phyloP scores from a whole-genome alignment of 2,888 invertebrate species.

The Agrilus biguttatus region DNA sequence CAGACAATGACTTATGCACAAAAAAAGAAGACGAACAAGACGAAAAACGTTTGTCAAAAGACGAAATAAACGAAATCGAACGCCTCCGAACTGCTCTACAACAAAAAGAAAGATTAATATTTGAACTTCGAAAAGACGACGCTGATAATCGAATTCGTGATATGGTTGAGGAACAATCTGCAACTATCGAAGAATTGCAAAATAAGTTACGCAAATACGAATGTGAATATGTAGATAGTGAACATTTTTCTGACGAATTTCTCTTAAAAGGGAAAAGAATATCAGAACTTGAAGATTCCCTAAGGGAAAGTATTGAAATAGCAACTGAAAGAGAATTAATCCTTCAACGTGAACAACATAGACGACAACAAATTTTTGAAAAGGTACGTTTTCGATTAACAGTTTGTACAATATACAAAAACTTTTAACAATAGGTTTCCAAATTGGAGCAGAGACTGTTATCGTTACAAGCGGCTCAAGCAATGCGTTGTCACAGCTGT shows the following conservation, averaged over 20 bases:
- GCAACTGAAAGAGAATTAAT: slow-evolving; percentile 54
- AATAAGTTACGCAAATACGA: too few relatives aligned
- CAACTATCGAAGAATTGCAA: too few relatives aligned
- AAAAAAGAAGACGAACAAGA: too few relatives aligned
- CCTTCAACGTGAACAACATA: slow-evolving; percentile 48
- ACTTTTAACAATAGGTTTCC: slow-evolving; percentile 37
- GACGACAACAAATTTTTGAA: slow-evolving; percentile 46
- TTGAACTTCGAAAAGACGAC: too few relatives aligned
- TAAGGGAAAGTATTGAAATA: slow-evolving; percentile 64
- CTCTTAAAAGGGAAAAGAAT: slow-evolving; percentile 36
- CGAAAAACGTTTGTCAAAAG: too few relatives aligned
- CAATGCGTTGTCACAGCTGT: slow-evolving; percentile 53
- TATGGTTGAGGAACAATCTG: too few relatives aligned
- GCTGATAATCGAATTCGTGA: too few relatives aligned
- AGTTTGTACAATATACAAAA: not conserved
- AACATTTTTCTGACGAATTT: not conserved
- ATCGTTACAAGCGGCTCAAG: slow-evolving; percentile 55
- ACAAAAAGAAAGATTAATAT: too few relatives aligned
- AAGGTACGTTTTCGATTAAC: slow-evolving; percentile 34
- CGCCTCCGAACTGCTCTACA: too few relatives aligned
- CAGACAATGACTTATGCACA: too few relatives aligned
- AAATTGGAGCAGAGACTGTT: slow-evolving; percentile 56
- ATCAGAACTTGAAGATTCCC: slow-evolving; percentile 65
- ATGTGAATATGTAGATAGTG: too few relatives aligned
- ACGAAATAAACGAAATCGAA: too few relatives aligned